Percentiles rank a stretch among this genome's conserved stretches.
phyloP scores from a whole-genome alignment of 2,888 invertebrate genomes.

The Hirtodrosophila duncani region DNA sequence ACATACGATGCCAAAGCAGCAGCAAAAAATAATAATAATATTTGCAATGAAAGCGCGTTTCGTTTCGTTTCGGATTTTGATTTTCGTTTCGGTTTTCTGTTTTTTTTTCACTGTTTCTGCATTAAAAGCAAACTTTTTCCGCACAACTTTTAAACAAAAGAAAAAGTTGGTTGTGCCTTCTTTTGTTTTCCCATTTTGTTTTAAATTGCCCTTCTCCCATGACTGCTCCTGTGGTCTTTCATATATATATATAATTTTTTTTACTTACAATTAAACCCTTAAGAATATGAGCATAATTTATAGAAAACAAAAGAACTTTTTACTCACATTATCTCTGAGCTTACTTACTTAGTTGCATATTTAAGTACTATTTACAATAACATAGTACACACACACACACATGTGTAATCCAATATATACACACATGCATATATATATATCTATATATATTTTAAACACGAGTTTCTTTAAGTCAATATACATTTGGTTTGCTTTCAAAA shows the following conservation, averaged over 20 bases:
- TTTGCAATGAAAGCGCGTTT: constrained; percentile 19
- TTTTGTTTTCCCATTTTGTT: no score
- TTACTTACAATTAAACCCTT: constrained; percentile 20
- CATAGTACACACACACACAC: no score
- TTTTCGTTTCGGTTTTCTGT: constrained; percentile 24
- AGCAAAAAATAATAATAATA: constrained; percentile 19
- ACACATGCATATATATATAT: constrained; percentile 16
- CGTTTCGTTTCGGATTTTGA: constrained; percentile 51
- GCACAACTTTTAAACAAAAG: no score
- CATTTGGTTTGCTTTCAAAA: constrained; percentile 36
- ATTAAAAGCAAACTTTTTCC: no score
- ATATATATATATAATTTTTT: constrained; percentile 11
- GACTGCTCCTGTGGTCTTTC: background rate
- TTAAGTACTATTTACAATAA: no score
- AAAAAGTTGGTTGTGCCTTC: no score
- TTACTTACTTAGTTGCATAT: no score
- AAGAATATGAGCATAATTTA: no score
- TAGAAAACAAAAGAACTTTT: no score
- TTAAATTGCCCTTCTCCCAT: no score
- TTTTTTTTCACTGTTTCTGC: no score
- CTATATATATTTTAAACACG: constrained; percentile 17
- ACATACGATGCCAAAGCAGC: constrained; percentile 48
- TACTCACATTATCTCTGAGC: no score
- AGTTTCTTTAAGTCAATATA: constrained; percentile 32
- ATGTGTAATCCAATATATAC: constrained; percentile 14